phyloP scores from a whole-genome alignment of 2,888 invertebrate species.

The Erebia aethiops region DNA sequence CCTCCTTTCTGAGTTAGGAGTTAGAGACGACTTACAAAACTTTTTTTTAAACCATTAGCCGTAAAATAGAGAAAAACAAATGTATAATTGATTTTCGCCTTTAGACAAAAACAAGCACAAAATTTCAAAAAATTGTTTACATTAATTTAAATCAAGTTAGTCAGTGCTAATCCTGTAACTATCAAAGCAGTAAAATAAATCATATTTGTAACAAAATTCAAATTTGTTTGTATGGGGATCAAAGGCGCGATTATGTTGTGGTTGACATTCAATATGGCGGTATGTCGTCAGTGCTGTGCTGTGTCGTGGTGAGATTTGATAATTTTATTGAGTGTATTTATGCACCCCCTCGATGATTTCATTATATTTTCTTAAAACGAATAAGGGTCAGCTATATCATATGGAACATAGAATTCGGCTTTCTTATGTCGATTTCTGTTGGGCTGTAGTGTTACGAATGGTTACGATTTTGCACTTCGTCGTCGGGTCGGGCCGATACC shows the following conservation, averaged over 20 bases:
- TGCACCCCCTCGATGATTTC: conserved; percentile 48
- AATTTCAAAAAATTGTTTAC: conserved; percentile 69
- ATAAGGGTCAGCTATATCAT: conserved; percentile 36
- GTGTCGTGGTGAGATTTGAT: conserved; percentile 94
- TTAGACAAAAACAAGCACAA: conserved; percentile 75
- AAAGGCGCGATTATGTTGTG: conserved; percentile 78
- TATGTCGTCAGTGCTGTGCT: conserved; percentile 98
- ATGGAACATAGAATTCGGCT: conserved; percentile 51
- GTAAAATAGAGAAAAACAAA: conserved; percentile 41
- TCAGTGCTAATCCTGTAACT: conserved; percentile 43
- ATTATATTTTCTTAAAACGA: conserved; percentile 23
- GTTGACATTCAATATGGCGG: conserved; percentile 97
- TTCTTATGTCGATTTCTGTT: conserved; percentile 42
- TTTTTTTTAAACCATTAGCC: conserved; percentile 21
- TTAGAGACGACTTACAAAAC: neutral
- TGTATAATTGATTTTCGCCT: conserved; percentile 53
- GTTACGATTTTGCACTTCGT: conserved; percentile 63
- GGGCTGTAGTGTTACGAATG: conserved; percentile 54
- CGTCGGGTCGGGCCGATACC: conserved; percentile 57
- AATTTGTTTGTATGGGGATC: conserved; percentile 59
- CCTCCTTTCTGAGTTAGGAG: no score
- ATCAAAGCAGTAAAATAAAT: conserved; percentile 23
- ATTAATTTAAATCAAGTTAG: conserved; percentile 45
- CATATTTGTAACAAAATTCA: conserved; percentile 39
- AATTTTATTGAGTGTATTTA: conserved; percentile 63